Evolutionary conservation across 2,113 vertebrate species (phyloP).

Genomic region (Tupaia tana): DNA sequence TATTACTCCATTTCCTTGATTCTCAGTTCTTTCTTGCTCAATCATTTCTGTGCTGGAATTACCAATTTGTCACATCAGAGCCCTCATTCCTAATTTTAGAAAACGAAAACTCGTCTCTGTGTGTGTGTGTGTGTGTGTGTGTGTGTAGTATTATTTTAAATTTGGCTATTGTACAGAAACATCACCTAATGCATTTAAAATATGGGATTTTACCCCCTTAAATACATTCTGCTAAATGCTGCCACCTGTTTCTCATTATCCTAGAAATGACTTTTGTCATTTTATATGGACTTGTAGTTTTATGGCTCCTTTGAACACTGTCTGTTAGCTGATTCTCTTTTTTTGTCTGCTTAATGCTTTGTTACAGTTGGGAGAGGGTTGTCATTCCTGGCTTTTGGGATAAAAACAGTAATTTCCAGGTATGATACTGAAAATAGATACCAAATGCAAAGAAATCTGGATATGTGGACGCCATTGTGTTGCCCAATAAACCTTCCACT

Average conservation of each 20-base stretch:
- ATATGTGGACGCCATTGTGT: neutral
- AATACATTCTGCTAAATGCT: neutral
- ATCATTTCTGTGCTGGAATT: neutral
- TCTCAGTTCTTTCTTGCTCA: neutral
- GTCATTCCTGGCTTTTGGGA: neutral
- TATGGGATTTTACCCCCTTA: neutral
- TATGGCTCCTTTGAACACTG: constrained; percentile 9
- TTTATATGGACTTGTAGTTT: neutral
- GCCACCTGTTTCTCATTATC: neutral
- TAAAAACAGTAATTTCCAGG: constrained; percentile 15
- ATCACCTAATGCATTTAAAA: neutral
- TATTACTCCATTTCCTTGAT: neutral
- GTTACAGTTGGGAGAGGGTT: neutral
- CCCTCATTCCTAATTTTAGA: neutral
- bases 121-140: no score
- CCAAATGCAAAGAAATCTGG: constrained; percentile 11
- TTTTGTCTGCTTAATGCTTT: constrained; percentile 11
- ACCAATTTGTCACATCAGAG: neutral
- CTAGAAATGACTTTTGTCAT: neutral
- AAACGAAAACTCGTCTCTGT: neutral
- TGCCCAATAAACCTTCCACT: neutral
- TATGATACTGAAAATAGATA: neutral
- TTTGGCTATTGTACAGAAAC: neutral
- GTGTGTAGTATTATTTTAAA: neutral
- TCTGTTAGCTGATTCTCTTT: neutral